These are phyloP conservation scores for Sympetrum striolatum DNA, from an alignment of 2,888 invertebrate species.

Conservation along the genomic window DNA sequence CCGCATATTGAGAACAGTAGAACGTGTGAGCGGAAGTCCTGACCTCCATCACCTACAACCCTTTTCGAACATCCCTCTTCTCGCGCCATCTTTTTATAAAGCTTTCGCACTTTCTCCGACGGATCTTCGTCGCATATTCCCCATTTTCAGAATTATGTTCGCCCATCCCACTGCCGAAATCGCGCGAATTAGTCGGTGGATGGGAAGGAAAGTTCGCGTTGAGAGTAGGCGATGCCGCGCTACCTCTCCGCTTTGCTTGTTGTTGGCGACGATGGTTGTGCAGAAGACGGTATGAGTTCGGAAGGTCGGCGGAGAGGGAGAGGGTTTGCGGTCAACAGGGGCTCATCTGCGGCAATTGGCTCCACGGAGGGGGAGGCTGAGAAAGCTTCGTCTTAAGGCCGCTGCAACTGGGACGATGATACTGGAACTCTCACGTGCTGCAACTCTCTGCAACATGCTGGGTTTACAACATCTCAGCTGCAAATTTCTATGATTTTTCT, in stretches of 20 bases:
- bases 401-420: not conserved
- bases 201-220: not conserved
- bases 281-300: not conserved
- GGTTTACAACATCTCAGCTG: not conserved
- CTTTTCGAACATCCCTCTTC: not conserved
- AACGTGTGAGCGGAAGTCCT: not conserved
- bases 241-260: not conserved
- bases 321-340: constrained; percentile 28
- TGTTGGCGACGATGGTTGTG: not conserved
- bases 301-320: constrained; percentile 12
- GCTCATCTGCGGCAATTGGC: constrained; percentile 32
- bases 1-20: not conserved
- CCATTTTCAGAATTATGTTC: not conserved
- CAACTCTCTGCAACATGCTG: not conserved
- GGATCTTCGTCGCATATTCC: not conserved
- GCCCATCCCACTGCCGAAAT: not conserved
- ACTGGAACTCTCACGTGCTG: not conserved
- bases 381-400: not conserved
- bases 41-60: not conserved
- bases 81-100: not conserved
- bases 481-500: no score
- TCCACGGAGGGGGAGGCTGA: not conserved
- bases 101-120: not conserved
- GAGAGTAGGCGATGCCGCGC: not conserved
- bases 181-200: not conserved